Evolutionary conservation across 2,888 invertebrate species (phyloP).

Genomic region (Athripsodes cinereus): DNA sequence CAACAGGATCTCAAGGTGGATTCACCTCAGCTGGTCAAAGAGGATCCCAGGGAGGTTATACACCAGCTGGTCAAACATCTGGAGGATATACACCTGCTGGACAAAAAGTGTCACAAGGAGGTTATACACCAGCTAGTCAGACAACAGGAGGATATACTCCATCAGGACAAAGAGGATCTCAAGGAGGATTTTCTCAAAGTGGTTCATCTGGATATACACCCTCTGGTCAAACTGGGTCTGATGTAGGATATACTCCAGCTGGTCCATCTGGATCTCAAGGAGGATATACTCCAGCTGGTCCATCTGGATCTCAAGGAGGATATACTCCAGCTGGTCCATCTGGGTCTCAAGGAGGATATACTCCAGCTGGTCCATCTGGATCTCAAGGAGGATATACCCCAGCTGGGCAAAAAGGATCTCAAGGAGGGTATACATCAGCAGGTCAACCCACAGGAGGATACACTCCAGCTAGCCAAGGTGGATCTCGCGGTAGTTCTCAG

Average conservation of each 20-base stretch:
- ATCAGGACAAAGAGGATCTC: conserved; percentile 18
- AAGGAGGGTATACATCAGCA: conserved; percentile 16
- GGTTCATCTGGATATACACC: background rate
- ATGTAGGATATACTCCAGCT: background rate
- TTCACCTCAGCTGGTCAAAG: conserved; percentile 21
- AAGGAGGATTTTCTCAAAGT: background rate
- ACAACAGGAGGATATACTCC: conserved; percentile 23
- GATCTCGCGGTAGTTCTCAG: conserved; percentile 18
- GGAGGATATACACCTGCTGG: conserved; percentile 19
- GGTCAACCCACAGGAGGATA: background rate
- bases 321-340: background rate
- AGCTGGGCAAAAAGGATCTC: conserved; percentile 19
- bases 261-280: conserved; percentile 22
- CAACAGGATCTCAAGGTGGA: conserved; percentile 22
- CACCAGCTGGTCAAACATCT: conserved; percentile 22
- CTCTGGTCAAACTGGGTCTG: background rate
- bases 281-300: conserved; percentile 16
- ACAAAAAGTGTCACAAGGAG: conserved; percentile 28
- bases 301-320: conserved; percentile 12
- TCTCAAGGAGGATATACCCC: background rate
- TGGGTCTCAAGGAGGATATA: background rate
- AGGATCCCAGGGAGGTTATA: conserved; percentile 20
- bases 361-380: background rate
- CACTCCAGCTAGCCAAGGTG: conserved; percentile 14
- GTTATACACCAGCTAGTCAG: conserved; percentile 21